Base-by-base conservation (phyloP, 2,113 vertebrate genomes). In the Arizona elegans region DNA sequence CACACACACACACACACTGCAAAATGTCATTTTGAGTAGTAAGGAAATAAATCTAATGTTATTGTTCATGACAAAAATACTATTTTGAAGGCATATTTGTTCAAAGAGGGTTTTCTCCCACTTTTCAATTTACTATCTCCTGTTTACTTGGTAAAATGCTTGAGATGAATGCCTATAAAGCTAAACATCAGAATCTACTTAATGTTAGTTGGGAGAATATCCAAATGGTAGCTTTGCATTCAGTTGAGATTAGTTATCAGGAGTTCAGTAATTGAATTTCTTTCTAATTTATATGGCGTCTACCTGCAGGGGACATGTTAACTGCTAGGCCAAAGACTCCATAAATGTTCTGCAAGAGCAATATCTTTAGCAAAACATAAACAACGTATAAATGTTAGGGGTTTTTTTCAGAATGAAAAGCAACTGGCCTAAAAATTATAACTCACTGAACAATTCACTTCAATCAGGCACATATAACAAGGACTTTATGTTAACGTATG, bases 251-350 rank as follows among this genome's bases (percentile, higher is more conserved):
- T 97, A 96, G 95, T 97, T 97, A 97, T 97, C 96, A 96, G 95
- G 75, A 96, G 94, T 96, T 97, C 94, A 93, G 96, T 97, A 97
- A 97, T 97, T 97, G 97, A 97, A 97, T 97, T 97, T 96, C 96
- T 95, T 96, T 95, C 96, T 96, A 97, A 97, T 97, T 97, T 96
- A 96, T 95, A 95, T 11, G 7, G 93, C 96, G 94, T 62, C 94
- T 97, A 96, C 96, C 97, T 97, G 96, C 94, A 96, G 97, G 97
- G 96, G 95, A 97, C 96, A 97, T 93, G 96, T 97, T 97, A 97
- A 97, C 95, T 95, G 88, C 94, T 93, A 96, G 95, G 91, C 89
- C 95, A 92, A 95, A 95, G 96, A 96, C 97, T 96, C 95, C 95
- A 97, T 92, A 96, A 96, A 93, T 29, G 1, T 96, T 97, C 89